phyloP scores from a whole-genome alignment of 2,888 invertebrate species.

The Ischnura elegans region DNA sequence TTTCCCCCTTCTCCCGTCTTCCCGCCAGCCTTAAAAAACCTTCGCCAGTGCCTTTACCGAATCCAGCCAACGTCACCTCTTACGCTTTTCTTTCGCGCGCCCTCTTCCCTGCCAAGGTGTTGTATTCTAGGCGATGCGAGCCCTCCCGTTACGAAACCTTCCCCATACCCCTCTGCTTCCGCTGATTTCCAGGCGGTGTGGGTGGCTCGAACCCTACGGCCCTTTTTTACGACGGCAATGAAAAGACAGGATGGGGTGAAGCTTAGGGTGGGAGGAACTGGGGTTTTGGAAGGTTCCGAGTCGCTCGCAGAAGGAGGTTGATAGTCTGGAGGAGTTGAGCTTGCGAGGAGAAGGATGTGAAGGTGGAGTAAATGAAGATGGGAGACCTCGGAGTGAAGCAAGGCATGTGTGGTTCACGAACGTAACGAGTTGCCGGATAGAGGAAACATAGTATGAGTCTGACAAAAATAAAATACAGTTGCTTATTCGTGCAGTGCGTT shows the following conservation, averaged over 20 bases:
- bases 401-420: too few species aligned
- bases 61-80: not conserved
- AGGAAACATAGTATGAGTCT: too few species aligned
- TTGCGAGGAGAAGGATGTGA: not conserved
- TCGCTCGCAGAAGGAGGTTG: not conserved
- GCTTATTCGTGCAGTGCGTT: too few species aligned
- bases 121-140: too few species aligned
- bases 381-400: too few species aligned
- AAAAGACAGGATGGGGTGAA: not conserved
- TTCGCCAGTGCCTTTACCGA: not conserved
- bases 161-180: not conserved
- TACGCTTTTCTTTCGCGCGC: not conserved
- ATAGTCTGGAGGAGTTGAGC: not conserved
- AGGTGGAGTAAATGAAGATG: not conserved
- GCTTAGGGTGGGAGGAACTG: not conserved
- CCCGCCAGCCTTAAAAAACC: not conserved
- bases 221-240: slow-evolving; percentile 31
- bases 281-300: not conserved
- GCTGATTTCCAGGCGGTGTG: not conserved
- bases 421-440: too few species aligned
- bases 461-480: too few species aligned
- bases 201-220: not conserved
- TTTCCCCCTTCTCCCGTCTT: not conserved
- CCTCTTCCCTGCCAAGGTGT: not conserved
- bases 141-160: not conserved